phyloP scores from a whole-genome alignment of 2,113 vertebrate genomes.

The Mohoua ochrocephala region DNA sequence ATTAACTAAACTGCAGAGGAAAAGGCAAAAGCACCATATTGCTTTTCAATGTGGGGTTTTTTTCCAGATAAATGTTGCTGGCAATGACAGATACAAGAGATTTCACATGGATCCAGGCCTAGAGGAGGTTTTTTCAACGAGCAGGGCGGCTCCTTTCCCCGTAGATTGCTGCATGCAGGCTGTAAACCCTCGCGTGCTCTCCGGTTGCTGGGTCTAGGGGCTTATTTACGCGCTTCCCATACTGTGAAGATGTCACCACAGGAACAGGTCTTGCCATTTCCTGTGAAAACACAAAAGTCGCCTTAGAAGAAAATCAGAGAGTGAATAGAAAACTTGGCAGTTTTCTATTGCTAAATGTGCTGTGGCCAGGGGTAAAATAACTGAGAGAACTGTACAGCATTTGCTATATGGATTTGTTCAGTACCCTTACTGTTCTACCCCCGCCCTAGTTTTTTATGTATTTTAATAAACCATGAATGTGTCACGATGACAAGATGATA shows the following conservation, averaged over 20 bases:
- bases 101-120: conserved; percentile 23
- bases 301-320: neutral
- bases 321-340: neutral
- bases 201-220: conserved; percentile 32
- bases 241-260: conserved; percentile 62
- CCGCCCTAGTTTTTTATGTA: neutral
- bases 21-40: neutral
- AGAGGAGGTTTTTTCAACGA: conserved; percentile 12
- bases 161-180: conserved; percentile 51
- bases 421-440: neutral
- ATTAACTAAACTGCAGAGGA: neutral
- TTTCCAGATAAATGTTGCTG: neutral
- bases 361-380: neutral
- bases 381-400: neutral
- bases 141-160: conserved; percentile 48
- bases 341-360: neutral
- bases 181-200: neutral
- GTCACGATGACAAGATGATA: neutral
- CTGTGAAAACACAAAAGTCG: neutral
- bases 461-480: neutral
- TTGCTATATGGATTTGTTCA: neutral
- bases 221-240: conserved; percentile 45
- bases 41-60: neutral
- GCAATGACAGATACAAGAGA: neutral
- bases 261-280: conserved; percentile 52